Percentiles rank a stretch among this genome's conserved stretches.
Conservation (phyloP, 2,113 vertebrate species). For the Oreochromis aureus region DNA sequence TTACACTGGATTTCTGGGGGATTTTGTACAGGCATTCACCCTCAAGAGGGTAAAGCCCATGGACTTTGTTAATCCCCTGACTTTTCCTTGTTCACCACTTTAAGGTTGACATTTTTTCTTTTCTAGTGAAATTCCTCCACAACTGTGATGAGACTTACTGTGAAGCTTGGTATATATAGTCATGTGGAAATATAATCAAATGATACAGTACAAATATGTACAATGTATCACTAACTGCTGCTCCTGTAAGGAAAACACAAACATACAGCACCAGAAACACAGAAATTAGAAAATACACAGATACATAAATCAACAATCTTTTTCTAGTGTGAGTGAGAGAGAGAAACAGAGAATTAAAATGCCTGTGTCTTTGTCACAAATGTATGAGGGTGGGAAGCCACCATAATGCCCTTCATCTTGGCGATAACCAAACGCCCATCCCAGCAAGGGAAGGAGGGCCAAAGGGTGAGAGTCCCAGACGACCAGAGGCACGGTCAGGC, state of each 20-base stretch:
- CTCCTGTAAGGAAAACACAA: neutral
- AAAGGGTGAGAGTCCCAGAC: neutral
- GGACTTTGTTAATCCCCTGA: neutral
- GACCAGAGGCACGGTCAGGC: neutral
- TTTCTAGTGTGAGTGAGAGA: neutral
- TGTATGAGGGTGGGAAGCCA: neutral
- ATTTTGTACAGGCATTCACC: neutral
- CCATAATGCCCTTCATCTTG: neutral
- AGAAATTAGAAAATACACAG: neutral
- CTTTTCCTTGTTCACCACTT: neutral
- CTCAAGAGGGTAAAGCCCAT: neutral
- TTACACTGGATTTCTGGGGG: neutral
- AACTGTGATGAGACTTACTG: neutral
- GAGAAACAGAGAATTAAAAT: neutral
- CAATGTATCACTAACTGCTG: neutral
- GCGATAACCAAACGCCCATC: fast-evolving
- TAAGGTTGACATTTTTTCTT: neutral
- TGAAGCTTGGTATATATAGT: neutral
- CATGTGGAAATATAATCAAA: neutral
- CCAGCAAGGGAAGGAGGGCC: neutral
- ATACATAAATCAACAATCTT: neutral
- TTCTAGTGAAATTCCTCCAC: neutral
- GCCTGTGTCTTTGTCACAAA: neutral
- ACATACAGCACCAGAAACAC: neutral
- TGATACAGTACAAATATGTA: neutral